Evolutionary conservation across 2,888 invertebrate species (phyloP).

Genomic region (Lycaena phlaeas): DNA sequence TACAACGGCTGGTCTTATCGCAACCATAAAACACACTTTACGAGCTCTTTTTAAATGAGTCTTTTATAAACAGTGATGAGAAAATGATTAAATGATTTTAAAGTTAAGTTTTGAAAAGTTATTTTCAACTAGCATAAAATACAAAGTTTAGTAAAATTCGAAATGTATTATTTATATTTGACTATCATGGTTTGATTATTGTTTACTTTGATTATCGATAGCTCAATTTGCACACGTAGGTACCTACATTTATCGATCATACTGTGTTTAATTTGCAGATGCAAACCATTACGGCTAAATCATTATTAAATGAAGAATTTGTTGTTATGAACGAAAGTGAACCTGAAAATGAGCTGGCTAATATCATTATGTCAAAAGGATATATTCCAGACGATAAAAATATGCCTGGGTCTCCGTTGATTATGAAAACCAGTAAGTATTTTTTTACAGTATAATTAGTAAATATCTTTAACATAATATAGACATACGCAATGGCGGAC

Average conservation of each 20-base stretch:
- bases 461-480: no score
- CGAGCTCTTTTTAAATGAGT: slow-evolving; percentile 49
- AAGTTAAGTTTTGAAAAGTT: not conserved
- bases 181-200: not conserved
- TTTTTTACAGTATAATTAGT: no score
- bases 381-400: slow-evolving; percentile 44
- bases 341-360: slow-evolving; percentile 36
- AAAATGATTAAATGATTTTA: slow-evolving; percentile 11
- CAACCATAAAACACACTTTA: slow-evolving; percentile 35
- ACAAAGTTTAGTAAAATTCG: not conserved
- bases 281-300: slow-evolving; percentile 24
- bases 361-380: slow-evolving; percentile 38
- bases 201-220: no score
- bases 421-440: slow-evolving; percentile 39
- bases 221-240: no score
- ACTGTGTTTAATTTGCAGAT: slow-evolving; percentile 34
- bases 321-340: slow-evolving; percentile 28
- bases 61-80: slow-evolving; percentile 37
- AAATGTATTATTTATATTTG: slow-evolving; percentile 1
- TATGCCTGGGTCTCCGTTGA: slow-evolving; percentile 33
- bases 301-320: slow-evolving; percentile 25
- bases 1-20: no score
- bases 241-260: not conserved
- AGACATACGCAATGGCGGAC: no score
- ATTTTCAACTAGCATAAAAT: not conserved